phyloP scores from a whole-genome alignment of 1,140 invertebrate genomes.

The Drosophila kohkoa region DNA sequence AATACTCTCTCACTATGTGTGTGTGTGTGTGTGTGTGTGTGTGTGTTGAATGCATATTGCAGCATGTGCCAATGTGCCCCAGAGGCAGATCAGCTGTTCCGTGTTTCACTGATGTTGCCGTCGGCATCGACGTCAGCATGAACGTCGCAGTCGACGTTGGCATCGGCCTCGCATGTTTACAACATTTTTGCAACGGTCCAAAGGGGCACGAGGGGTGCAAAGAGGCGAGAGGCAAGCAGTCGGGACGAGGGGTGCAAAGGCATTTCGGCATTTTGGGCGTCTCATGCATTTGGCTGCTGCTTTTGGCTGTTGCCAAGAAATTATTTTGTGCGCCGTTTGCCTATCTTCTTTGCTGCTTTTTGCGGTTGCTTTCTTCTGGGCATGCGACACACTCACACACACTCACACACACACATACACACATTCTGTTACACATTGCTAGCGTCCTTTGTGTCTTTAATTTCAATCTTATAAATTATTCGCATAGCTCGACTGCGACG shows the following conservation, averaged over 20 bases:
- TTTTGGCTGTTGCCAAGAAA: slow-evolving; percentile 49
- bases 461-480: slow-evolving; percentile 69
- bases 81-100: slow-evolving; percentile 66
- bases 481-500: slow-evolving; percentile 53
- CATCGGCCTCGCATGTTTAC: slow-evolving; percentile 73
- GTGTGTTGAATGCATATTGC: slow-evolving; percentile 26
- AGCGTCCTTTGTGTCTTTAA: slow-evolving; percentile 49
- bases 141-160: slow-evolving; percentile 29
- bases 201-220: neutral
- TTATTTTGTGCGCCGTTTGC: slow-evolving; percentile 35
- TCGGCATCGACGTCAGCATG: slow-evolving; percentile 4
- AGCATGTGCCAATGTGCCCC: slow-evolving; percentile 33
- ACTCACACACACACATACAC: neutral
- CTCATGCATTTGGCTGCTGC: slow-evolving; percentile 26
- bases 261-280: slow-evolving; percentile 34
- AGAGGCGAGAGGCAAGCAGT: neutral
- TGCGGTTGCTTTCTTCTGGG: slow-evolving; percentile 29
- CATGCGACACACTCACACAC: slow-evolving; percentile 25
- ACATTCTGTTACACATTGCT: slow-evolving; percentile 6
- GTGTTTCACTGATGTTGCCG: slow-evolving; percentile 15
- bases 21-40: slow-evolving; percentile 15
- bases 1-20: slow-evolving; percentile 15
- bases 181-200: slow-evolving; percentile 49
- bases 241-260: neutral
- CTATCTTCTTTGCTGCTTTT: slow-evolving; percentile 16